Evolutionary conservation across 2,797 vertebrate genomes (phyloP), one percentile per base, ranked within the genome.

Genomic region (Ficedula albicollis): DNA sequence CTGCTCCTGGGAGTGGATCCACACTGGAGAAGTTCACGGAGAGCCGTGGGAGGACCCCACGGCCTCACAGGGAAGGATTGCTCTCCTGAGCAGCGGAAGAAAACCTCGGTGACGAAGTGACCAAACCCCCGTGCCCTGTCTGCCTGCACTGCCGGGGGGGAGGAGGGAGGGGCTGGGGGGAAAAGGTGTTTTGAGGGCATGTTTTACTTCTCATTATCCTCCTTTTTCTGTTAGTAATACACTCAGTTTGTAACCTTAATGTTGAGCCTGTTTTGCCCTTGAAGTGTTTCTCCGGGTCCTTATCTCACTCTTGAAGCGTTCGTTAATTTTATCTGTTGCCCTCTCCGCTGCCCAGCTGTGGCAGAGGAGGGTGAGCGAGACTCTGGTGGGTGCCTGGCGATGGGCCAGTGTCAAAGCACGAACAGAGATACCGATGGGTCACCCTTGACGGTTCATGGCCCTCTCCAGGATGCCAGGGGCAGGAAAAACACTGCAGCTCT

Each of bases 401-500:
- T 23, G 20, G 20, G 32, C 19, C 48, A 27, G 18, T 3, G 58
- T 34, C 19, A 76, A 41, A 43, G 4, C 59, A 34, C 4, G 25
- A 52, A 29, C 32, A 9, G 14, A 48, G 23, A 18, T 41, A 16
- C 1, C 1, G 5, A 3, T 0, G 15, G 21, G 1, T 87, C 29
- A 14, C 3, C 19, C 58, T 1, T 3, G 26, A 11, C 2, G 6
- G 49, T 34, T 29, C 43, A 6, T 7, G 18, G 7, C 15, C 2
- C 3, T 11, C 34, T 32, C 43, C 60, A 13, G 59, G 49, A 44
- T 26, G 8, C 23, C 1, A 2, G 19, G 16, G n/a, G 4, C 25
- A 13, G 2, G 32, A 15, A 19, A 38, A 3, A 0, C 23, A 1
- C 18, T 1, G 16, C 19, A 3, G 32, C 1, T 15, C 17, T 1